A percentile compares a stretch with the other conserved stretches of the same genome.
Evolutionary conservation across 2,113 vertebrate genomes (phyloP).

Genomic region (Oreocharis arfaki): DNA sequence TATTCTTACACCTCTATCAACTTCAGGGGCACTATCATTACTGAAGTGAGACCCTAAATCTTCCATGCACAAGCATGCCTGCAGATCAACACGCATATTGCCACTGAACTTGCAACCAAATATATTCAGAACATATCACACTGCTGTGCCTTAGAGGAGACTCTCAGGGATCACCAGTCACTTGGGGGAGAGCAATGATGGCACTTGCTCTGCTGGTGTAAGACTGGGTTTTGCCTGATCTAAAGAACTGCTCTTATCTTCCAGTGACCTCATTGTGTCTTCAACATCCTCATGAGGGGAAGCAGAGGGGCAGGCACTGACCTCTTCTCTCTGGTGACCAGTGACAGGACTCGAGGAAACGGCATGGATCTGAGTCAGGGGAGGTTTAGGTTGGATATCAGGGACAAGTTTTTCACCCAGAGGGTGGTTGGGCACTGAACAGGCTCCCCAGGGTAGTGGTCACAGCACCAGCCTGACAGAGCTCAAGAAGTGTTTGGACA

Average conservation of each 20-base stretch:
- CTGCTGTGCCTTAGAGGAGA: background rate
- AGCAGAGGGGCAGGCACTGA: background rate
- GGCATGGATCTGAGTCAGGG: background rate
- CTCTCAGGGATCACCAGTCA: background rate
- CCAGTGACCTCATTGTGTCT: too few relatives aligned
- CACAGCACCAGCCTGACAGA: background rate
- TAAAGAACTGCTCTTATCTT: background rate
- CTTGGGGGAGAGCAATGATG: background rate
- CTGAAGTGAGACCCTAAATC: background rate
- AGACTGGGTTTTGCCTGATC: background rate
- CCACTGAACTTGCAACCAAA: background rate
- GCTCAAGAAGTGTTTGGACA: background rate
- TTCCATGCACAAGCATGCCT: background rate
- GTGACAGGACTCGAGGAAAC: background rate
- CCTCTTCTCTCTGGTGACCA: background rate
- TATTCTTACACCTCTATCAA: background rate
- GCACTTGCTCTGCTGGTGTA: background rate
- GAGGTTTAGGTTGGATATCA: background rate
- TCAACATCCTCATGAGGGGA: background rate
- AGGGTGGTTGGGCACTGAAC: accelerated
- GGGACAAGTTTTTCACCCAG: background rate
- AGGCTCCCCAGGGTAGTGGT: background rate
- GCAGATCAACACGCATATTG: background rate
- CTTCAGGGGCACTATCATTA: background rate
- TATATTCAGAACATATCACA: background rate